Evolutionary conservation across 2,113 vertebrate genomes (phyloP).

Genomic region (Trichechus manatus): DNA sequence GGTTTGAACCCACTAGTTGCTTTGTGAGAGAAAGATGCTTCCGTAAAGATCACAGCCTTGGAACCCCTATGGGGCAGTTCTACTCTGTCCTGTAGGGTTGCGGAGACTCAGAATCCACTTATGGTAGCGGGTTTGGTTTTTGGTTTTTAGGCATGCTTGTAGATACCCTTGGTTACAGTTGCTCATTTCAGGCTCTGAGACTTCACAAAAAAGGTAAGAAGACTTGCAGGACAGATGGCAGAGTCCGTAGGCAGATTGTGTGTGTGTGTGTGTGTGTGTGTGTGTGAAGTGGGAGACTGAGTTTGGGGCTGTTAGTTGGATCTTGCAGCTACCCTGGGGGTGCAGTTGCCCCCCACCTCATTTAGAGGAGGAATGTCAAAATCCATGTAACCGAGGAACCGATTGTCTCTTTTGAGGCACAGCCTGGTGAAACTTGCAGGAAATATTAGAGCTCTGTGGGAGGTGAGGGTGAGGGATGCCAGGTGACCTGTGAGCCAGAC

Average conservation of each 20-base stretch:
- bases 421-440: neutral
- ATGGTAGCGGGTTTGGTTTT: neutral
- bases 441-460: slow-evolving; percentile 14
- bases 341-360: neutral
- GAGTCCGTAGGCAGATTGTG: neutral
- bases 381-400: neutral
- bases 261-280: neutral
- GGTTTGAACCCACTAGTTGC: neutral
- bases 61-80: neutral
- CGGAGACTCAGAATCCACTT: neutral
- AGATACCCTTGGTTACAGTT: neutral
- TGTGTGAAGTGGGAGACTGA: neutral
- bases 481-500: rapidly evolving
- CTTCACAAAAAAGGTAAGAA: neutral
- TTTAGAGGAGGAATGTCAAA: slow-evolving; percentile 53
- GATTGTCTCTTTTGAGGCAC: slow-evolving; percentile 38
- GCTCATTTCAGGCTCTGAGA: slow-evolving; percentile 3
- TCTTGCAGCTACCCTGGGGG: neutral
- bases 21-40: neutral
- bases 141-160: neutral
- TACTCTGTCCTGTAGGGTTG: neutral
- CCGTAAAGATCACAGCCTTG: neutral
- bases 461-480: neutral
- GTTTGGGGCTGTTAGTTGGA: neutral
- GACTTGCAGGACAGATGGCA: neutral